Conservation (phyloP, 1,140 invertebrate species). For the Lucilia sericata region DNA sequence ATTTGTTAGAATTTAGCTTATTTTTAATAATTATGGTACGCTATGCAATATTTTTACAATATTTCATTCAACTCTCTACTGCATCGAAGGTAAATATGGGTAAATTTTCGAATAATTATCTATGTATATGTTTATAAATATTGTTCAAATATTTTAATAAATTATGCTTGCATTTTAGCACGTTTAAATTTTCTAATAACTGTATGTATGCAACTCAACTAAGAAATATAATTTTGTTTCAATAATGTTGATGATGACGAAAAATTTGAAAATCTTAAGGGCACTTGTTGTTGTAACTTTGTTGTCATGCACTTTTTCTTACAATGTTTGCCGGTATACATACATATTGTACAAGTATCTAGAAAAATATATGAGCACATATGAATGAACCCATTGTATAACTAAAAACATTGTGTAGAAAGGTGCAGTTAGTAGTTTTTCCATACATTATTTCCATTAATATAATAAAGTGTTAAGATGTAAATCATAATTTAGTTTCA, state of each 20-base stretch:
- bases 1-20: no score
- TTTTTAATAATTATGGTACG: no score
- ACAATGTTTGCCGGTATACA: background rate
- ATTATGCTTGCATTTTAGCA: no score
- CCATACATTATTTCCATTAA: background rate
- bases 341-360: no score
- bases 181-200: no score
- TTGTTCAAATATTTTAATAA: no score
- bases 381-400: background rate
- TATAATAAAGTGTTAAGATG: slow-evolving; percentile 21
- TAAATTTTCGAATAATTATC: no score
- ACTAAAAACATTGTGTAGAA: background rate
- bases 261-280: slow-evolving; percentile 4
- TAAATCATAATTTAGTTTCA: background rate
- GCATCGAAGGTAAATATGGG: no score
- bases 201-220: no score
- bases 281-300: background rate
- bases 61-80: no score
- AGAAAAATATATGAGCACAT: background rate
- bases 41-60: no score
- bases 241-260: background rate
- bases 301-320: slow-evolving; percentile 1
- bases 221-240: background rate
- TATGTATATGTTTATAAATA: no score
- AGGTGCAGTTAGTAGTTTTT: background rate